Conservation (phyloP, 2,888 invertebrate species). For the Phasia obesa region DNA sequence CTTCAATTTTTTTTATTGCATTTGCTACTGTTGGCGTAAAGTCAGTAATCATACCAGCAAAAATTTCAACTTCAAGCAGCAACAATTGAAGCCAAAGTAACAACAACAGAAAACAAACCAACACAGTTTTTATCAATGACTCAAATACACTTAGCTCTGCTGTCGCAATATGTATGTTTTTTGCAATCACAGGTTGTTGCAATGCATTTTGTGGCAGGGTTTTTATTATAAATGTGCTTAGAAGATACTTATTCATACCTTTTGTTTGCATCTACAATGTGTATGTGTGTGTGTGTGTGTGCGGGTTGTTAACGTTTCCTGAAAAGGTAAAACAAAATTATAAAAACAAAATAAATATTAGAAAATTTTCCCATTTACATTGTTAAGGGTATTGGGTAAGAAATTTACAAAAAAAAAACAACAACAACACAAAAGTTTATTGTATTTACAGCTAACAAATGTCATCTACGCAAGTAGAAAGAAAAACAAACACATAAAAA, state of each 20-base stretch:
- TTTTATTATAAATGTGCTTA: constrained; percentile 31
- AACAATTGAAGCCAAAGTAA: constrained; percentile 12
- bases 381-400: constrained; percentile 40
- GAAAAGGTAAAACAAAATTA: constrained; percentile 19
- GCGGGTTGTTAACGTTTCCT: constrained; percentile 37
- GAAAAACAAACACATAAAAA: constrained; percentile 2
- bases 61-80: constrained; percentile 11
- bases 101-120: constrained; percentile 19
- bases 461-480: constrained; percentile 36
- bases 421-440: constrained; percentile 25
- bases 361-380: constrained; percentile 50
- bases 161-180: background rate
- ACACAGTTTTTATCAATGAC: constrained; percentile 26
- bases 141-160: background rate
- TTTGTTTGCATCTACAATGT: constrained; percentile 6
- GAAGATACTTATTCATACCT: constrained; percentile 42
- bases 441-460: constrained; percentile 40
- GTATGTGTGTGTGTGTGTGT: constrained; percentile 14
- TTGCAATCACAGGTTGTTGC: constrained; percentile 39
- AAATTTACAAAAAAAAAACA: constrained; percentile 9
- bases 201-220: constrained; percentile 21
- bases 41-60: background rate
- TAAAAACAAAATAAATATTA: constrained; percentile 30
- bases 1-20: constrained; percentile 15
- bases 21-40: constrained; percentile 10